These are phyloP conservation scores for Gobio gobio DNA, from an alignment of 2,113 vertebrate genomes.

Conservation along the genomic window DNA sequence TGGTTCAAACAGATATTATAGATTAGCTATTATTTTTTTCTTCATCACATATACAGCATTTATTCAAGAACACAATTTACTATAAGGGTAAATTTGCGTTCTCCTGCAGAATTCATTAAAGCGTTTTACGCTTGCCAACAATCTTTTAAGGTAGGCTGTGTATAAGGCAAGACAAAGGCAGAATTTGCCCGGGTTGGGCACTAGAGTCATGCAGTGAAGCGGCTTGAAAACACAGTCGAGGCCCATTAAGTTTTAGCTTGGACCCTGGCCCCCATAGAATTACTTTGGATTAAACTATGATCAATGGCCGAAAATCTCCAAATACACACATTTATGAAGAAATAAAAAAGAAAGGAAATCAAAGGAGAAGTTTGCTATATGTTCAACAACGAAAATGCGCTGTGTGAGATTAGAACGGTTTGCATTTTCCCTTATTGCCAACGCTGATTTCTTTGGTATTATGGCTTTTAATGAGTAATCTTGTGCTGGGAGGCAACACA, in stretches of 20 bases:
- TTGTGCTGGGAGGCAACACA: conserved; percentile 80
- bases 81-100: not conserved
- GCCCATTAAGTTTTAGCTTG: conserved; percentile 60
- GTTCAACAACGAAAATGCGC: not conserved
- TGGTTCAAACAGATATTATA: not conserved
- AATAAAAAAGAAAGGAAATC: not conserved
- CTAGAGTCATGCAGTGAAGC: conserved; percentile 29
- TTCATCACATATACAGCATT: not conserved
- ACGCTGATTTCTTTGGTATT: not conserved
- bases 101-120: not conserved
- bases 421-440: not conserved
- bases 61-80: not conserved
- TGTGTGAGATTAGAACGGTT: not conserved
- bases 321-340: conserved; percentile 1
- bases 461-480: conserved; percentile 80
- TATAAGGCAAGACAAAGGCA: not conserved
- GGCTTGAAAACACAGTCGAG: conserved; percentile 54
- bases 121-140: not conserved
- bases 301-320: conserved; percentile 32
- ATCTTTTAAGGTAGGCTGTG: not conserved
- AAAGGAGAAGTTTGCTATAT: not conserved
- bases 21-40: not conserved
- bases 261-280: conserved; percentile 52
- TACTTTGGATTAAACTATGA: conserved; percentile 48
- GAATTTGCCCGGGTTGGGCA: conserved; percentile 25